phyloP scores from a whole-genome alignment of 2,888 invertebrate genomes.

The Drosophila parthenogenetica region DNA sequence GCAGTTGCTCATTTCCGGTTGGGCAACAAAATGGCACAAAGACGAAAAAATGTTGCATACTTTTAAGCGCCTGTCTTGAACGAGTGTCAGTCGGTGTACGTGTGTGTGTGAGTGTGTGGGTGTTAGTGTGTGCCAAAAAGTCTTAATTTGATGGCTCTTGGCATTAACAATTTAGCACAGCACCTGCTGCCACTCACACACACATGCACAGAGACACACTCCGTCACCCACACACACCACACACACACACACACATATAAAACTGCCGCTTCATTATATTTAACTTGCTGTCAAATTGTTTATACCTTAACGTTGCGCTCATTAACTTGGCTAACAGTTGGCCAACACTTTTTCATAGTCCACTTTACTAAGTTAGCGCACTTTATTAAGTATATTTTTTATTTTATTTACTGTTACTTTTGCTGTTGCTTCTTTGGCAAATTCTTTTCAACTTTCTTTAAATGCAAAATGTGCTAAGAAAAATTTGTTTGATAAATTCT shows the following conservation, averaged over 20 bases:
- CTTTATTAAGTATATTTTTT: neutral
- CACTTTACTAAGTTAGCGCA: neutral
- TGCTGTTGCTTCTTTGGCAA: neutral
- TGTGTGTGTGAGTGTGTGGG: slow-evolving; percentile 2
- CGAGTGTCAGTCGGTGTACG: neutral
- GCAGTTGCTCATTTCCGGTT: slow-evolving; percentile 57
- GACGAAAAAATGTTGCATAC: slow-evolving; percentile 55
- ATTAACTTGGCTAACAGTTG: slow-evolving; percentile 13
- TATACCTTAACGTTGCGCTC: slow-evolving; percentile 11
- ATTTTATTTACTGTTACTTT: neutral
- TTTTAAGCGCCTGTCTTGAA: slow-evolving; percentile 24
- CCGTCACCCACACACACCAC: slow-evolving; percentile 4
- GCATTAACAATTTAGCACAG: slow-evolving; percentile 65
- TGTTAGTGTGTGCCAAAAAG: slow-evolving; percentile 40
- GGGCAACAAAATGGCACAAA: slow-evolving; percentile 15
- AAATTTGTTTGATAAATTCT: too few relatives aligned
- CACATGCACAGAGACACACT: slow-evolving; percentile 9
- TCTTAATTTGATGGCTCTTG: slow-evolving; percentile 67
- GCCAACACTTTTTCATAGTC: neutral
- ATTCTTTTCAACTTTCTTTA: neutral
- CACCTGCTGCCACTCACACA: slow-evolving; percentile 52
- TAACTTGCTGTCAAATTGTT: slow-evolving; percentile 34
- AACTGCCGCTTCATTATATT: slow-evolving; percentile 29
- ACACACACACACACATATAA: slow-evolving; percentile 4
- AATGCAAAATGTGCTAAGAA: too few relatives aligned